A percentile compares a stretch with the other conserved stretches of the same genome.
Conservation (phyloP, 2,113 vertebrate species). For the Isichthys henryi region DNA sequence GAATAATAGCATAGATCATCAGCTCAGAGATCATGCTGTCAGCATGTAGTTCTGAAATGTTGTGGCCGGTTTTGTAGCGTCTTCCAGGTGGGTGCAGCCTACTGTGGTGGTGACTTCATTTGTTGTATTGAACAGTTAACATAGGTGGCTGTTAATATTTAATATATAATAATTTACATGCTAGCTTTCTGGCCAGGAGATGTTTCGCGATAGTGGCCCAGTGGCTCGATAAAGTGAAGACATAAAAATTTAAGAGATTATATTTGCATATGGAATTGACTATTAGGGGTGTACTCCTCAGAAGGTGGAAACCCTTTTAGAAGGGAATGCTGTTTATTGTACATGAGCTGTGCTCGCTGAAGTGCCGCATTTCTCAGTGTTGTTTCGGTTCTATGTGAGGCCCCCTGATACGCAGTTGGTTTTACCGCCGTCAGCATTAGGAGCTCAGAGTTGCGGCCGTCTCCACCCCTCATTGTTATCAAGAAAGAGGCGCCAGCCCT, state of each 20-base stretch:
- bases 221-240: background rate
- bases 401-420: background rate
- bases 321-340: background rate
- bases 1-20: background rate
- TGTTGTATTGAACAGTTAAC: background rate
- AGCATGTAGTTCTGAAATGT: background rate
- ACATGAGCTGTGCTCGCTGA: background rate
- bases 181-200: background rate
- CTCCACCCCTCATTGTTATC: constrained; percentile 20
- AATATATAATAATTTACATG: background rate
- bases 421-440: background rate
- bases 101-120: background rate
- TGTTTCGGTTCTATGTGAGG: background rate
- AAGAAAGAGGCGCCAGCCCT: constrained; percentile 18
- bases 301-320: background rate
- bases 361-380: background rate
- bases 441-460: background rate
- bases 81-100: background rate
- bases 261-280: background rate
- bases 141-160: background rate
- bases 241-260: background rate
- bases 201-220: background rate
- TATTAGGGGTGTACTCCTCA: background rate
- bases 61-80: background rate
- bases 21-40: too few species aligned